Evolutionary conservation across 2,797 vertebrate genomes (phyloP).

Genomic region (Hozukius guyotensis): DNA sequence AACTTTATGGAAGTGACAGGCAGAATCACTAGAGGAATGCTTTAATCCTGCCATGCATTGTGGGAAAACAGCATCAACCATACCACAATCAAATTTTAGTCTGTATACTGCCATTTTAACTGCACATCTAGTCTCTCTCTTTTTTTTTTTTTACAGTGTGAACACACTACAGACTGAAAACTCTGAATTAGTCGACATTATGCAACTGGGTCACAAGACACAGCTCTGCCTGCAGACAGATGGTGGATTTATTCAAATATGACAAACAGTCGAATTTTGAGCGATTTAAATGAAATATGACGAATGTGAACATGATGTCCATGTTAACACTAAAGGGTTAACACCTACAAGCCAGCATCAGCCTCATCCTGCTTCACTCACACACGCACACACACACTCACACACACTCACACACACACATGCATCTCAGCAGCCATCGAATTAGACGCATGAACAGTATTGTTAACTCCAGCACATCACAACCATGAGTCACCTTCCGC

Average conservation of each 20-base stretch:
- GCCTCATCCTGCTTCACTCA: conserved; percentile 35
- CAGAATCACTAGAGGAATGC: background rate
- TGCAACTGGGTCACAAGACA: conserved; percentile 32
- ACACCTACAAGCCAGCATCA: conserved; percentile 41
- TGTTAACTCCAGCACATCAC: conserved; percentile 70
- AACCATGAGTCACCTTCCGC: conserved; percentile 72
- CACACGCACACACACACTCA: background rate
- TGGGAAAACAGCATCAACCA: background rate
- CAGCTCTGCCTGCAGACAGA: conserved; percentile 29
- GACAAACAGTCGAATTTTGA: background rate
- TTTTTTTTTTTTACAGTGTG: conserved; percentile 4
- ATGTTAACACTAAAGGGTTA: conserved; percentile 51
- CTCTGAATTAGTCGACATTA: conserved; percentile 13
- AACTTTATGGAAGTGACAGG: background rate
- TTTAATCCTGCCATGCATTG: background rate
- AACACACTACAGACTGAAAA: conserved; percentile 6
- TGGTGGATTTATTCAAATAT: background rate
- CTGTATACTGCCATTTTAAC: conserved; percentile 45
- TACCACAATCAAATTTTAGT: background rate
- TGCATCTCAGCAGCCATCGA: conserved; percentile 48
- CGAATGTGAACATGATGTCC: conserved; percentile 37
- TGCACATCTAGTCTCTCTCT: background rate
- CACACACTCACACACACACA: conserved; percentile 7
- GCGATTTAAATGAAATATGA: conserved; percentile 16
- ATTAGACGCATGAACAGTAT: conserved; percentile 71